phyloP scores from a whole-genome alignment of 2,888 invertebrate genomes.

The Drosophila rellima region DNA sequence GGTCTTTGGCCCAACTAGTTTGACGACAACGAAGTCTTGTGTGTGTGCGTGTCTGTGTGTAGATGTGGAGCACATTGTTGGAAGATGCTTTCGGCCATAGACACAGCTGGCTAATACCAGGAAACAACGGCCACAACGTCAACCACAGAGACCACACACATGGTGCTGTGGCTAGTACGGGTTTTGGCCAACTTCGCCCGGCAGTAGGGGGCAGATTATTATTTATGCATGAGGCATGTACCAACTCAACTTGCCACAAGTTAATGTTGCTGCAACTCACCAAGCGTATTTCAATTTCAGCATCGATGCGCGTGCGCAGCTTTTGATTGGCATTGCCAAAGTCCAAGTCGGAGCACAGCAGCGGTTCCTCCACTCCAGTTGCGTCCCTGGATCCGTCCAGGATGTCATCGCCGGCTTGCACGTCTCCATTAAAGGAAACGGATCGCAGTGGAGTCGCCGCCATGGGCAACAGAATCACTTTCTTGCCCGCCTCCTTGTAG shows the following conservation, averaged over 20 bases:
- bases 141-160: conserved; percentile 73
- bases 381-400: conserved; percentile 49
- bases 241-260: conserved; percentile 14
- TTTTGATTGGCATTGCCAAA: conserved; percentile 90
- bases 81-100: conserved; percentile 41
- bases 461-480: conserved; percentile 67
- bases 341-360: conserved; percentile 92
- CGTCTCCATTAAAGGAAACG: conserved; percentile 69
- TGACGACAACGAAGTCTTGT: conserved; percentile 42
- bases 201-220: conserved; percentile 39
- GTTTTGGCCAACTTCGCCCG: conserved; percentile 20
- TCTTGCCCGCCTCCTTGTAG: conserved; percentile 92
- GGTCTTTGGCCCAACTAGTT: conserved; percentile 55
- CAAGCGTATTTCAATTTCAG: conserved; percentile 95
- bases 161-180: conserved; percentile 40
- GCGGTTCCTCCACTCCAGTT: conserved; percentile 86
- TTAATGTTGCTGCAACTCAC: conserved; percentile 87
- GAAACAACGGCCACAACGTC: conserved; percentile 45
- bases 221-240: conserved; percentile 67
- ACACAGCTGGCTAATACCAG: conserved; percentile 68
- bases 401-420: conserved; percentile 57
- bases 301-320: conserved; percentile 90
- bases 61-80: conserved; percentile 58
- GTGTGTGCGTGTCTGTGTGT: conserved; percentile 14
- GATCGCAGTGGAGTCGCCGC: conserved; percentile 66